Evolutionary conservation across 2,113 vertebrate genomes (phyloP).

Genomic region (Galbula dea): DNA sequence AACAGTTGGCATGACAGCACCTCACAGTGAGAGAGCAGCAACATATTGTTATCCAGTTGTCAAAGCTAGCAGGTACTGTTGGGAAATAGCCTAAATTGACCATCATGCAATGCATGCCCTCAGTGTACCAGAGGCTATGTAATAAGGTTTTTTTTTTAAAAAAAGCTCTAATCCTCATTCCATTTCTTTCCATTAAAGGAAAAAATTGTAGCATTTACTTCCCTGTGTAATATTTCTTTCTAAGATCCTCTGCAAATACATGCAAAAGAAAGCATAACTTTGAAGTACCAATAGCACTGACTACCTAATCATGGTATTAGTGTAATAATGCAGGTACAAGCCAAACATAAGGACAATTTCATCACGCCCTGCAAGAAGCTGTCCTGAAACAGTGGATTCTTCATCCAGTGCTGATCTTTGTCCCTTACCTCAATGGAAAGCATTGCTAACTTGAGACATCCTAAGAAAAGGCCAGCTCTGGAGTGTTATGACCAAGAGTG

Average conservation of each 20-base stretch:
- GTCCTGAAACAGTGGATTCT: not conserved
- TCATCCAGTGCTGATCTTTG: not conserved
- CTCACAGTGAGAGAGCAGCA: not conserved
- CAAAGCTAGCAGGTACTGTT: not conserved
- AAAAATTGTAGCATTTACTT: not conserved
- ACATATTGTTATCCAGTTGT: not conserved
- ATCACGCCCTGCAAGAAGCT: not conserved
- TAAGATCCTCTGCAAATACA: not conserved
- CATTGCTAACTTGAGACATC: not conserved
- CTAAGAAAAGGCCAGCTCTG: not conserved
- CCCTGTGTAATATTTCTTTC: not conserved
- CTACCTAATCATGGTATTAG: not conserved
- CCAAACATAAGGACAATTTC: not conserved
- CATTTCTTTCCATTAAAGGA: conserved; percentile 51
- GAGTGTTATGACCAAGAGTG: not conserved
- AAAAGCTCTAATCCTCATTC: not conserved
- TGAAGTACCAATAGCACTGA: not conserved
- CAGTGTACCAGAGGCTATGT: not conserved
- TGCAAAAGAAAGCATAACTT: not conserved
- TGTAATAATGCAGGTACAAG: not conserved
- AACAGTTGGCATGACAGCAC: not conserved
- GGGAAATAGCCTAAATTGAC: not conserved
- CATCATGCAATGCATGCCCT: not conserved
- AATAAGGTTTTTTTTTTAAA: not conserved
- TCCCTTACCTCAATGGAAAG: not conserved